Evolutionary conservation across 2,797 vertebrate species (phyloP).

Genomic region (Myotis daubentonii): DNA sequence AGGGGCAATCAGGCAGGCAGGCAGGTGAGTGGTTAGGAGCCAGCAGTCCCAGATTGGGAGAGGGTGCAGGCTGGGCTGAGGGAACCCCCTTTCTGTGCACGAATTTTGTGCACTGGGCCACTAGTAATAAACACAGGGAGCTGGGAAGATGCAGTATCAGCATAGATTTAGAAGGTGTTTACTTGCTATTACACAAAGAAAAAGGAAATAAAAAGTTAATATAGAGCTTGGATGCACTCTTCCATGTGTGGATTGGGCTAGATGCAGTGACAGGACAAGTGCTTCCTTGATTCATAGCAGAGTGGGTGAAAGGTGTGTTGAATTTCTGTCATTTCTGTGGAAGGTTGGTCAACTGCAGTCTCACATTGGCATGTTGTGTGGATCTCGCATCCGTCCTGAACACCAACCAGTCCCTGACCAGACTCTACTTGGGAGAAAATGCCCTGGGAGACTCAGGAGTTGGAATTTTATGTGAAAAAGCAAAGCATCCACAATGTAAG

Average conservation of each 20-base stretch:
- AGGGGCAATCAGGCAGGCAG: too few relatives aligned
- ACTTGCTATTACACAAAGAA: background rate
- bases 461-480: constrained; percentile 65
- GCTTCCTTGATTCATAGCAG: background rate
- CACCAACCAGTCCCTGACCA: constrained; percentile 56
- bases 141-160: background rate
- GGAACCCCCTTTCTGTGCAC: too few relatives aligned
- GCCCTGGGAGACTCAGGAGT: constrained; percentile 73
- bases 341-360: constrained; percentile 74
- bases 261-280: background rate
- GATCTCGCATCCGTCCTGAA: constrained; percentile 60
- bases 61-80: too few relatives aligned
- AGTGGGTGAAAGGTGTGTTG: background rate
- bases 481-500: constrained; percentile 54
- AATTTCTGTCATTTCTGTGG: background rate
- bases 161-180: background rate
- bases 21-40: too few relatives aligned
- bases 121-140: background rate
- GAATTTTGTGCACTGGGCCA: too few relatives aligned
- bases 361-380: constrained; percentile 66
- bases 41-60: too few relatives aligned
- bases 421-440: constrained; percentile 73
- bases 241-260: background rate
- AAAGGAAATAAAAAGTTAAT: background rate
- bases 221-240: background rate